These are phyloP conservation scores for Aphidius ervi DNA, from an alignment of 1,140 invertebrate species.

Conservation along the genomic window DNA sequence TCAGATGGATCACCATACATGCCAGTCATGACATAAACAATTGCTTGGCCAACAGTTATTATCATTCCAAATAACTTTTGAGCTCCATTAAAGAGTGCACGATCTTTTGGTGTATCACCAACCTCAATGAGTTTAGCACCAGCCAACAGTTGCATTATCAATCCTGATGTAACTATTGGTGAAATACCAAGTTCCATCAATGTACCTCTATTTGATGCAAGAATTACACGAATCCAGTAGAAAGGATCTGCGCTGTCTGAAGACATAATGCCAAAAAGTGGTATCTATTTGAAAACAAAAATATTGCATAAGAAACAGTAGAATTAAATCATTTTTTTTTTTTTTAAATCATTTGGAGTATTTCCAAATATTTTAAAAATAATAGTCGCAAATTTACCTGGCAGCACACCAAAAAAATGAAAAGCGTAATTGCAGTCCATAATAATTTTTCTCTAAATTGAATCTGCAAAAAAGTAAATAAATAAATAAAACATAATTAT, in stretches of 20 bases:
- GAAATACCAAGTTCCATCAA: conserved; percentile 99
- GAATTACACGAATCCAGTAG: conserved; percentile 99
- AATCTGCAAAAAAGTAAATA: conserved; percentile 67
- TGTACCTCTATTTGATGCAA: conserved; percentile 98
- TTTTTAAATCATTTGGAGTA: not conserved
- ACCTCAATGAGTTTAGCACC: conserved; percentile 99
- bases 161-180: conserved; percentile 98
- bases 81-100: conserved; percentile 98
- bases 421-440: conserved; percentile 99
- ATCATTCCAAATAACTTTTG: conserved; percentile 99
- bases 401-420: conserved; percentile 99
- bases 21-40: conserved; percentile 99
- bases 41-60: conserved; percentile 99
- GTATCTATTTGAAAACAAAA: conserved; percentile 68
- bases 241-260: conserved; percentile 99
- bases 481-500: not conserved
- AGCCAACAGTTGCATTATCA: conserved; percentile 99
- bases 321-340: too few species aligned
- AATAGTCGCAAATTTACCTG: conserved; percentile 65
- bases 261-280: conserved; percentile 99
- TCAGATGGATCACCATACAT: conserved; percentile 99
- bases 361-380: not conserved
- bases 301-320: not conserved
- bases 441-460: conserved; percentile 99
- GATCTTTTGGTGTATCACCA: conserved; percentile 98